Conservation (phyloP, 2,888 invertebrate genomes). For the Iselma pallidipennis region DNA sequence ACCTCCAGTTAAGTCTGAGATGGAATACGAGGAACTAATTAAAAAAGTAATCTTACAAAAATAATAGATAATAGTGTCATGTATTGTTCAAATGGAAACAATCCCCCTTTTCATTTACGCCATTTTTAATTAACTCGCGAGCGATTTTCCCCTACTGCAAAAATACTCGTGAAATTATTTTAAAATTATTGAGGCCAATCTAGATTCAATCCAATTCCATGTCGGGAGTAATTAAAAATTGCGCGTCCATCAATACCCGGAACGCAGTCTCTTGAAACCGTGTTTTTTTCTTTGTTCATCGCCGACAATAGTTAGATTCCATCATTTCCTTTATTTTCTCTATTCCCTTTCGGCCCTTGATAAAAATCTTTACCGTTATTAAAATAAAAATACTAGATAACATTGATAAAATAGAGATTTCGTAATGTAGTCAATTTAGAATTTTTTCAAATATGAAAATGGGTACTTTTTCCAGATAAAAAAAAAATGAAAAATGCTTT, state of each 20-base stretch:
- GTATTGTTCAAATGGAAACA: slow-evolving; percentile 30
- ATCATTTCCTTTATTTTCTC: neutral
- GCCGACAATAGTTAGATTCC: neutral
- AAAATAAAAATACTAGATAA: neutral
- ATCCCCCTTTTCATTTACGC: slow-evolving; percentile 34
- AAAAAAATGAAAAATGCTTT: neutral
- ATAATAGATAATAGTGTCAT: slow-evolving; percentile 37
- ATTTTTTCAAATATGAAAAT: no score
- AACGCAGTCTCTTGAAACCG: neutral
- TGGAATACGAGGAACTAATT: slow-evolving; percentile 37
- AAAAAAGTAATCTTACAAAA: slow-evolving; percentile 41
- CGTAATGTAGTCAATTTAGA: no score
- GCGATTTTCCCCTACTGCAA: neutral
- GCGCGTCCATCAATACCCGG: neutral
- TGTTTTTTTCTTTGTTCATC: neutral
- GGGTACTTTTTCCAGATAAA: neutral
- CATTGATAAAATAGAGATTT: no score
- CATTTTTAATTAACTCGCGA: slow-evolving; percentile 4
- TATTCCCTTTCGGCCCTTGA: no score
- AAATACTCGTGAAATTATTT: neutral
- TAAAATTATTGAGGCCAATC: neutral
- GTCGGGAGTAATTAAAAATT: neutral
- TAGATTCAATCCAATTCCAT: neutral
- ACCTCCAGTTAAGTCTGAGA: slow-evolving; percentile 19
- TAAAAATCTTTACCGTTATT: neutral